Evolutionary conservation across 2,113 vertebrate species (phyloP).

Genomic region (Chiloscyllium plagiosum): DNA sequence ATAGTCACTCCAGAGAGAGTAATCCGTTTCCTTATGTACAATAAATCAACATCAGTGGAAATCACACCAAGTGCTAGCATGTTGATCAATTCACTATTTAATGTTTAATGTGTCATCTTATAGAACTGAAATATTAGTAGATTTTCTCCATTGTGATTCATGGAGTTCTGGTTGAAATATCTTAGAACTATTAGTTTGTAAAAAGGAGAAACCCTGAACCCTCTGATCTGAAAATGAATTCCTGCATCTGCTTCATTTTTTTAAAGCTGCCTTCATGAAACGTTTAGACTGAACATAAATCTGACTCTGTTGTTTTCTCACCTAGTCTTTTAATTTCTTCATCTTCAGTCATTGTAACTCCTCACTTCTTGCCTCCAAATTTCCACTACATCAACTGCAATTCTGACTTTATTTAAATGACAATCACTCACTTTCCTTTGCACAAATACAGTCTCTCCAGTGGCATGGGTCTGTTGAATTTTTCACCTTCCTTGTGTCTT

Average conservation of each 20-base stretch:
- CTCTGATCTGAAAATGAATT: not conserved
- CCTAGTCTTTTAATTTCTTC: not conserved
- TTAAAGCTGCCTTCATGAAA: not conserved
- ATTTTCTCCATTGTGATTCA: not conserved
- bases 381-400: not conserved
- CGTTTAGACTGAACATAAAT: not conserved
- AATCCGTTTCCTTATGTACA: not conserved
- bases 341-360: not conserved
- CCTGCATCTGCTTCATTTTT: not conserved
- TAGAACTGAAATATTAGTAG: not conserved
- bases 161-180: not conserved
- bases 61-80: not conserved
- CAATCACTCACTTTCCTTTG: not conserved
- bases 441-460: not conserved
- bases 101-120: not conserved
- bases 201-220: not conserved
- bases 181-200: not conserved
- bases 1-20: not conserved
- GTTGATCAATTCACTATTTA: not conserved
- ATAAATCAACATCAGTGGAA: not conserved
- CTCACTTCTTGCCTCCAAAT: not conserved
- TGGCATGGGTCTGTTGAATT: not conserved
- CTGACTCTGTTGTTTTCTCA: not conserved
- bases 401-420: not conserved
- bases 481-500: not conserved